Base-by-base conservation (phyloP, 1,140 invertebrate genomes). In the Arion vulgaris region DNA sequence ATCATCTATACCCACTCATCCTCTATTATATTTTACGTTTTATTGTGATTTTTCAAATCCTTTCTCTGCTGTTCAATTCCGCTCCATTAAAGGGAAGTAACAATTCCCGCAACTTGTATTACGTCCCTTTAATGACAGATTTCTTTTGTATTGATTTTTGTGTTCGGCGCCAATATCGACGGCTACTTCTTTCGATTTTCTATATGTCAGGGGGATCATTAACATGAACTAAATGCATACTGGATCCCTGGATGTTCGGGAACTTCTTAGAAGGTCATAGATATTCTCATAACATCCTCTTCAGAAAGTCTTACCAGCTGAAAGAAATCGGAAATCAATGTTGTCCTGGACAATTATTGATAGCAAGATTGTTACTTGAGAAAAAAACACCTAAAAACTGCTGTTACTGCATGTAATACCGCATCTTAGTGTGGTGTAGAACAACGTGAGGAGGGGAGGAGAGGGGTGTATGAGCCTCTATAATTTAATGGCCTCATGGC, bases 91-190 rank as follows among this genome's bases (percentile, higher is more conserved):
- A 66, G n/a, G 1, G 7, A 66, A 66, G 28, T 66, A 32, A 32
- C 62, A 23, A 4, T 66, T 2, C 28, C 32, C 62, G 17, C 11
- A 32, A 66, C 11, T 32, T 32, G n/a, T 34, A 66, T 66, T 32
- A 66, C n/a, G 28, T n/a, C 62, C 62, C 62, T 66, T 66, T 66
- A 66, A 66, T 66, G 62, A 66, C 62, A 66, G 62, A 66, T 66
- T 57, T 32, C 5, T 66, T 66, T 66, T 32, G 62, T 66, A 66
- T 66, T 32, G 62, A 66, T 32, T 66, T 66, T 66, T 66, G 0
- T 1, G 4, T 7, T 32, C 53, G 53, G 53, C 53, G 53, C 53
- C 53, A n/a, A 19, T 38, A n/a, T 41, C 34, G 23, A 4, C 39
- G 28, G 39, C 39, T 41, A 28, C 72, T 74, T 49, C 7, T n/a